These are phyloP conservation scores for Rapana venosa DNA, from an alignment of 2,888 invertebrate genomes.

Conservation along the genomic window DNA sequence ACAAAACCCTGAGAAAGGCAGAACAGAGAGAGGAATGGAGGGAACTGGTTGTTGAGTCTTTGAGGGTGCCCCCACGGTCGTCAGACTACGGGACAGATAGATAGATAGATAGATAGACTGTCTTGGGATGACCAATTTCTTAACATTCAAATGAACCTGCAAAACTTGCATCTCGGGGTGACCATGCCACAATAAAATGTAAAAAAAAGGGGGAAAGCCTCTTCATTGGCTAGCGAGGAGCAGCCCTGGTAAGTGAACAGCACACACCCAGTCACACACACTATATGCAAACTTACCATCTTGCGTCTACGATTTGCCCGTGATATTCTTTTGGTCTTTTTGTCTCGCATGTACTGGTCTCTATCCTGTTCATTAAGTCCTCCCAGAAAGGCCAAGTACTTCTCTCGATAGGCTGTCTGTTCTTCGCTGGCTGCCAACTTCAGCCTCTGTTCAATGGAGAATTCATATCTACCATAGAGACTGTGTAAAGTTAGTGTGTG, in stretches of 20 bases:
- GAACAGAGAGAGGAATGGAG: too few relatives aligned
- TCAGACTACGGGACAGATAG: too few relatives aligned
- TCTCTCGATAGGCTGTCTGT: constrained; percentile 40
- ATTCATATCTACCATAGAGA: background rate
- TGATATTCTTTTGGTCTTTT: constrained; percentile 15
- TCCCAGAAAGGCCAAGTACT: constrained; percentile 34
- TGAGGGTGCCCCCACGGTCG: too few relatives aligned
- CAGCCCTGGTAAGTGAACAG: background rate
- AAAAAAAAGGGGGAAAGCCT: too few relatives aligned
- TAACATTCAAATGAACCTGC: too few relatives aligned
- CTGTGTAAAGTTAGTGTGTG: background rate
- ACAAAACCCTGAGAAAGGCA: too few relatives aligned
- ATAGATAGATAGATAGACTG: too few relatives aligned
- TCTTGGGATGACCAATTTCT: too few relatives aligned
- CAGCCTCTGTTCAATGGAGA: constrained; percentile 38
- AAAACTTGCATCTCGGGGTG: too few relatives aligned
- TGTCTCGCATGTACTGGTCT: constrained; percentile 37
- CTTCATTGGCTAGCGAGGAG: too few relatives aligned
- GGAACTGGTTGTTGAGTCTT: too few relatives aligned
- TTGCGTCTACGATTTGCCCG: constrained; percentile 30
- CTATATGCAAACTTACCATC: constrained; percentile 27
- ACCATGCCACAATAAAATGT: too few relatives aligned
- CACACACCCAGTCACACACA: background rate
- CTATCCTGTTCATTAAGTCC: constrained; percentile 45
- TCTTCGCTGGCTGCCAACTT: constrained; percentile 42